phyloP scores from a whole-genome alignment of 2,888 invertebrate species.

The Limnephilus rhombicus region DNA sequence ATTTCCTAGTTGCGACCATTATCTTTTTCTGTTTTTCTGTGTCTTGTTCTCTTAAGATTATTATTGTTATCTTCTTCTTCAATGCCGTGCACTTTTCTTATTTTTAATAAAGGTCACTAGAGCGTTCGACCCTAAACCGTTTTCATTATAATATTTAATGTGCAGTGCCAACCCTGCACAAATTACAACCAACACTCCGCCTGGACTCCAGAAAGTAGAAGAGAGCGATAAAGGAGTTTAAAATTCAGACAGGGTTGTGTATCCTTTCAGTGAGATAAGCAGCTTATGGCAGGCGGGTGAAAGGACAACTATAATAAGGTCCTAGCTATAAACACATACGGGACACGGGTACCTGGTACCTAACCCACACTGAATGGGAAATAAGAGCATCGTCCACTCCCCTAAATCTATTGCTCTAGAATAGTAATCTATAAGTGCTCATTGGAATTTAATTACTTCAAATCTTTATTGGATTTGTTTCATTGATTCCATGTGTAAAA shows the following conservation, averaged over 20 bases:
- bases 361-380: neutral
- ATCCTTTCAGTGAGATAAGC: constrained; percentile 62
- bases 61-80: no score
- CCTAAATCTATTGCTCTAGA: neutral
- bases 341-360: neutral
- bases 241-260: constrained; percentile 62
- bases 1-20: no score
- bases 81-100: no score
- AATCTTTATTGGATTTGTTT: neutral
- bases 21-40: no score
- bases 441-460: neutral
- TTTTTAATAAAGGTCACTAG: no score
- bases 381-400: neutral
- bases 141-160: neutral
- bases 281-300: constrained; percentile 57
- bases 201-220: constrained; percentile 48
- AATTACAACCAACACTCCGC: constrained; percentile 47
- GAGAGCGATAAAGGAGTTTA: constrained; percentile 63
- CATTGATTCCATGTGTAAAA: neutral
- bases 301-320: constrained; percentile 53
- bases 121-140: no score
- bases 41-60: no score
- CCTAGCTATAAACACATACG: constrained; percentile 26
- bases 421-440: constrained; percentile 6
- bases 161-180: constrained; percentile 18